A percentile compares a stretch with the other conserved stretches of the same genome.
phyloP scores from a whole-genome alignment of 2,888 invertebrate genomes.

The Electrophaes corylata region DNA sequence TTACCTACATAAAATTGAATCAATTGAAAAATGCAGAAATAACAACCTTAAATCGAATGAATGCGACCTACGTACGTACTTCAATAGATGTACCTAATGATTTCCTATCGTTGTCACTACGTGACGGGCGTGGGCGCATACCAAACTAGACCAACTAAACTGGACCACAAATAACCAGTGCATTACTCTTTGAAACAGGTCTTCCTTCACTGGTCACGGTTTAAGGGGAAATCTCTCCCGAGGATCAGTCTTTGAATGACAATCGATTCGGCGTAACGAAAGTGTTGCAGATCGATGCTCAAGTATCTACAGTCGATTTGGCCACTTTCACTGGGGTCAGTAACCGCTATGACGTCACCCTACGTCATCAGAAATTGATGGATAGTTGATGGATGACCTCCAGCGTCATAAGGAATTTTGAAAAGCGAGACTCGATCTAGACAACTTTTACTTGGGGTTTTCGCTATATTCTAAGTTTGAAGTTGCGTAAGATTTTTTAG shows the following conservation, averaged over 20 bases:
- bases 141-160: conserved; percentile 7
- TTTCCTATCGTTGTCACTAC: conserved; percentile 17
- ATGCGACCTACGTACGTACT: conserved; percentile 6
- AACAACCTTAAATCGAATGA: conserved; percentile 26
- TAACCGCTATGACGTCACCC: conserved; percentile 56
- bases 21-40: conserved; percentile 1
- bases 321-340: conserved; percentile 72
- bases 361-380: conserved; percentile 42
- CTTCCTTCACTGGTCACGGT: conserved; percentile 9
- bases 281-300: conserved; percentile 74
- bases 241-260: conserved; percentile 65
- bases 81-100: conserved; percentile 8
- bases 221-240: conserved; percentile 57
- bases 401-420: conserved; percentile 7
- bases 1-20: not conserved
- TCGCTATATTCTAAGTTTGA: not conserved
- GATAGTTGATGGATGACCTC: conserved; percentile 10
- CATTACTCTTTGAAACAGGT: conserved; percentile 1
- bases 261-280: conserved; percentile 72
- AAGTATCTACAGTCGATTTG: conserved; percentile 49
- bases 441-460: conserved; percentile 13
- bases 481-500: conserved; percentile 5
- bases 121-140: conserved; percentile 24
- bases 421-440: conserved; percentile 10
- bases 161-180: conserved; percentile 2